A percentile compares a stretch with the other conserved stretches of the same genome.
Conservation (phyloP, 1,140 invertebrate genomes). For the Trinorchestia longiramus region DNA sequence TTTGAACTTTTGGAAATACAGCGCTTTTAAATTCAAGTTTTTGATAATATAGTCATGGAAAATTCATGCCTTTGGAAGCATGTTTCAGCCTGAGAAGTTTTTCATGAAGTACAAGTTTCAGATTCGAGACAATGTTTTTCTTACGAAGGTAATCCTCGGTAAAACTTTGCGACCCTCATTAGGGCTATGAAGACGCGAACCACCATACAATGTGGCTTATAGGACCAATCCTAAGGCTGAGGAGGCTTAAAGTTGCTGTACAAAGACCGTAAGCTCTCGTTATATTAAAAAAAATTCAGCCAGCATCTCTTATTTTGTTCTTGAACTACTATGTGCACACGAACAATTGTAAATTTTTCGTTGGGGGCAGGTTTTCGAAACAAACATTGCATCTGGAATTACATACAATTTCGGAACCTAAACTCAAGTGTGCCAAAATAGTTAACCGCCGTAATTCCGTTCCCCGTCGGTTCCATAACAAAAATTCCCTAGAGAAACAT, state of each 20-base stretch:
- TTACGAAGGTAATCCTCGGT: neutral
- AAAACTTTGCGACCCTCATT: slow-evolving; percentile 12
- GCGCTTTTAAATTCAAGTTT: neutral
- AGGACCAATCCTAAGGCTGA: neutral
- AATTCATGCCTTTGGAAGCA: neutral
- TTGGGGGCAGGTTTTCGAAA: neutral
- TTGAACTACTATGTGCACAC: too few relatives aligned
- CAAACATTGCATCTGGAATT: neutral
- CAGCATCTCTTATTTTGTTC: too few relatives aligned
- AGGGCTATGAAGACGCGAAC: neutral
- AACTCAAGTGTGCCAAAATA: neutral
- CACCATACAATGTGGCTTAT: neutral
- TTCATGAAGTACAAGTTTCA: neutral
- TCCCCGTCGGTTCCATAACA: neutral
- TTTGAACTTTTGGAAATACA: neutral
- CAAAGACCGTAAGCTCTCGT: neutral
- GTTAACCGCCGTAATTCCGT: neutral
- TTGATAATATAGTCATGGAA: neutral
- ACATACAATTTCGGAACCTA: neutral
- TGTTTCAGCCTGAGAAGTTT: neutral
- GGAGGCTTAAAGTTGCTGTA: neutral
- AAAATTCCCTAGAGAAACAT: neutral
- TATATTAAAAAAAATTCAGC: neutral
- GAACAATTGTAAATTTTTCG: too few relatives aligned
- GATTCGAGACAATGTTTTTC: neutral